phyloP scores from a whole-genome alignment of 2,888 invertebrate species.

The Pycnomerus fuliginosus region DNA sequence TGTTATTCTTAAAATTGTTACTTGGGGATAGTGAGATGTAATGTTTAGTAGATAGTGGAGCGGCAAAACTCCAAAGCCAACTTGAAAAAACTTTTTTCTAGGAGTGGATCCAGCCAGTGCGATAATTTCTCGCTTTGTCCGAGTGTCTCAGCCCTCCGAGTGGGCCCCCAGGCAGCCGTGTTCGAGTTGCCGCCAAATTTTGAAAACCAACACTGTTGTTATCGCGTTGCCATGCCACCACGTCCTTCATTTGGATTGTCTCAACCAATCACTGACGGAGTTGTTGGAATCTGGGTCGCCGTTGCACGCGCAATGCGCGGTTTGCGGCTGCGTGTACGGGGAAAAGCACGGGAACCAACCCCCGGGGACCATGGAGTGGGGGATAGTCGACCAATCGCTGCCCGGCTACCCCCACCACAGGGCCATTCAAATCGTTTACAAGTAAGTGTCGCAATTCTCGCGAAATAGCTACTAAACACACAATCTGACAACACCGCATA shows the following conservation, averaged over 20 bases:
- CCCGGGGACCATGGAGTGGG: constrained; percentile 80
- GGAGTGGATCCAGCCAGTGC: constrained; percentile 60
- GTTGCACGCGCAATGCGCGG: constrained; percentile 81
- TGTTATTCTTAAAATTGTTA: too few species aligned
- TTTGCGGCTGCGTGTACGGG: constrained; percentile 83
- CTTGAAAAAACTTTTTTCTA: too few species aligned
- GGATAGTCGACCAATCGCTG: constrained; percentile 65
- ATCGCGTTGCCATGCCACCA: constrained; percentile 75
- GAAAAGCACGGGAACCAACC: constrained; percentile 80
- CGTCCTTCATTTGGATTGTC: constrained; percentile 77
- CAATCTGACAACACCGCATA: neutral
- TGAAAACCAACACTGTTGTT: constrained; percentile 59
- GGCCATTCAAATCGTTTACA: constrained; percentile 82
- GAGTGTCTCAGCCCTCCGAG: constrained; percentile 64
- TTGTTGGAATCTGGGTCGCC: constrained; percentile 51
- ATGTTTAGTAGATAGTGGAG: too few species aligned
- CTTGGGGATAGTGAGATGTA: too few species aligned
- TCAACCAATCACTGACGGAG: constrained; percentile 72
- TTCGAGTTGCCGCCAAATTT: constrained; percentile 66
- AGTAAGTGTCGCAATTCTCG: too few species aligned
- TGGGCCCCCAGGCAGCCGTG: constrained; percentile 72
- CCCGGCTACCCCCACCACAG: constrained; percentile 68
- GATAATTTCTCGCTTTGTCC: constrained; percentile 69
- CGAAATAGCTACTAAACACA: neutral
- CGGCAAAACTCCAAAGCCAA: too few species aligned